phyloP scores from a whole-genome alignment of 1,140 invertebrate species.

The Thereuonema tuberculata region DNA sequence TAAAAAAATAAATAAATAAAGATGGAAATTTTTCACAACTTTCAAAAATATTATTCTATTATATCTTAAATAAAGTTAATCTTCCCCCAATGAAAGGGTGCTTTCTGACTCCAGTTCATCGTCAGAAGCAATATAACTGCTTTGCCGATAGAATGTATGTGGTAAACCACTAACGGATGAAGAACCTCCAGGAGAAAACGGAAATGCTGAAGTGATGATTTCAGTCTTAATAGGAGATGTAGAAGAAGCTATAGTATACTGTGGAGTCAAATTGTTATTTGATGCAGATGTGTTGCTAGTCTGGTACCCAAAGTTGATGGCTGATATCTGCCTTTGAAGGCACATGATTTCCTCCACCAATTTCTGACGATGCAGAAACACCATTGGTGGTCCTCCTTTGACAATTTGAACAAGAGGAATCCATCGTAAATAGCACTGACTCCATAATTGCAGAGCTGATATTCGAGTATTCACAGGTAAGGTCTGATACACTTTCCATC shows the following conservation, averaged over 20 bases:
- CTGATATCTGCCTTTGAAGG: constrained; percentile 8
- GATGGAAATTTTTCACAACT: no score
- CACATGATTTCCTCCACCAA: constrained; percentile 13
- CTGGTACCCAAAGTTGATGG: no score
- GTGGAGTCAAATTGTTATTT: neutral
- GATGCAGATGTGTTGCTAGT: neutral
- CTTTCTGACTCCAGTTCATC: constrained; percentile 5
- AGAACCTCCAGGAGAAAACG: constrained; percentile 7
- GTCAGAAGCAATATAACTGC: constrained; percentile 9
- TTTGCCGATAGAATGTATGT: constrained; percentile 4
- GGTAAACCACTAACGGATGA: neutral
- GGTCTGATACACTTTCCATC: neutral
- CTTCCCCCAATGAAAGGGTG: no score
- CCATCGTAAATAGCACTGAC: constrained; percentile 79
- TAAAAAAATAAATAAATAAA: no score
- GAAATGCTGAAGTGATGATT: constrained; percentile 5
- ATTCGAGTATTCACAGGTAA: neutral
- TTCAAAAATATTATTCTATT: no score
- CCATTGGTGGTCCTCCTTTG: constrained; percentile 53
- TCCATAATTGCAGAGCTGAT: constrained; percentile 54
- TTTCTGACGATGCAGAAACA: constrained; percentile 36
- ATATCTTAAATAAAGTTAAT: no score
- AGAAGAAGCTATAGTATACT: neutral
- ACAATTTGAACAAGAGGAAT: constrained; percentile 63
- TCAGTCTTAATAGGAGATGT: neutral